A percentile compares a stretch with the other conserved stretches of the same genome.
Evolutionary conservation across 2,888 invertebrate species (phyloP).

Genomic region (Rhorus exstirpatorius): DNA sequence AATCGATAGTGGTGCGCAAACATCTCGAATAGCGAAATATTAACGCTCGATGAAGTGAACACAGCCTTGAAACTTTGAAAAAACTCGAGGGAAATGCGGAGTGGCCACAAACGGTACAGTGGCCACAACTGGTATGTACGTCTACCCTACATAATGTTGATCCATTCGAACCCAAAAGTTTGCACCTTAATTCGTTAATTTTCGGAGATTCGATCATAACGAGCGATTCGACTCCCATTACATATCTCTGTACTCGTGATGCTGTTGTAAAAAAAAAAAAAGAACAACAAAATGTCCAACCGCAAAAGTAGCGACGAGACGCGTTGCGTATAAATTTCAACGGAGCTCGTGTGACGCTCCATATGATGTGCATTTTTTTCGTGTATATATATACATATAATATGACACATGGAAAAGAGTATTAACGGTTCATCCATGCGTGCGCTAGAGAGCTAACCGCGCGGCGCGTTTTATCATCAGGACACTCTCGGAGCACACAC

Average conservation of each 20-base stretch:
- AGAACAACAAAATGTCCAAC: slow-evolving; percentile 33
- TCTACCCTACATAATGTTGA: too few species aligned
- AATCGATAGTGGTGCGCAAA: too few species aligned
- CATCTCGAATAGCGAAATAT: too few species aligned
- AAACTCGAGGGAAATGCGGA: too few species aligned
- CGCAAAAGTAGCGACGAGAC: slow-evolving; percentile 38
- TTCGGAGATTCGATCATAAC: slow-evolving; percentile 10
- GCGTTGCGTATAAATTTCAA: slow-evolving; percentile 53
- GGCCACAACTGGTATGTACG: too few species aligned
- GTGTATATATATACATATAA: background rate
- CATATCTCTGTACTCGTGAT: slow-evolving; percentile 23
- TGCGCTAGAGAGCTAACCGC: slow-evolving; percentile 42
- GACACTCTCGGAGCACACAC: slow-evolving; percentile 65
- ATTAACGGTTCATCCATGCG: slow-evolving; percentile 65
- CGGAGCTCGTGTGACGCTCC: slow-evolving; percentile 34
- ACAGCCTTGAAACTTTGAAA: too few species aligned
- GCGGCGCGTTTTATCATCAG: slow-evolving; percentile 68
- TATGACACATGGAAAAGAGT: slow-evolving; percentile 50
- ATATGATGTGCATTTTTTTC: slow-evolving; percentile 51
- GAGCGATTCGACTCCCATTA: slow-evolving; percentile 15
- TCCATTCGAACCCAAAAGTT: background rate
- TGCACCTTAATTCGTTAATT: slow-evolving; percentile 11
- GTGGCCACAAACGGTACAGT: too few species aligned
- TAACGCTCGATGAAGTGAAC: too few species aligned
- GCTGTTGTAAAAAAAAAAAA: too few species aligned